Conservation (phyloP, 2,113 vertebrate species). For the Arizona elegans region DNA sequence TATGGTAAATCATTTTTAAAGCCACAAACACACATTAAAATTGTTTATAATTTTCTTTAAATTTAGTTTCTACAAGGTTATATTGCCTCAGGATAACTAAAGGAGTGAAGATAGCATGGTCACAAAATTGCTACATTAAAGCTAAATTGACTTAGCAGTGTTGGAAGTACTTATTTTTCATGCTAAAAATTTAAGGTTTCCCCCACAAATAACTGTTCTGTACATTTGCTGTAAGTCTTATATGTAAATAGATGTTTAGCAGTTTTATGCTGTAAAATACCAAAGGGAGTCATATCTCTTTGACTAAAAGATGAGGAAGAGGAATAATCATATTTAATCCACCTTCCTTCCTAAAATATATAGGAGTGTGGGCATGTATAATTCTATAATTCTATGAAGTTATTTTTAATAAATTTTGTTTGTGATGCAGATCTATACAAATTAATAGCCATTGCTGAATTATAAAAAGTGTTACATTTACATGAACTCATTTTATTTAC, state of each 20-base stretch:
- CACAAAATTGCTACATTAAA: not conserved
- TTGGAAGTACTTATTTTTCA: not conserved
- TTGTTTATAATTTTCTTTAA: not conserved
- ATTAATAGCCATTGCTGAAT: not conserved
- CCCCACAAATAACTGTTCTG: not conserved
- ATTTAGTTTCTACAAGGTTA: not conserved
- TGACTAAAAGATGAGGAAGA: not conserved
- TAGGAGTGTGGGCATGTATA: not conserved
- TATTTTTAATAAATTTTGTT: not conserved
- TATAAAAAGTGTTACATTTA: not conserved
- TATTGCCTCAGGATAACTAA: not conserved
- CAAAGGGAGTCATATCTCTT: not conserved
- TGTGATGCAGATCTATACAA: not conserved
- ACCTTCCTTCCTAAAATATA: not conserved
- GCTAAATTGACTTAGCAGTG: not conserved
- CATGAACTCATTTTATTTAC: not conserved
- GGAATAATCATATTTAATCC: not conserved
- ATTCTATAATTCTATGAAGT: not conserved
- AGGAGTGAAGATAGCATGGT: not conserved
- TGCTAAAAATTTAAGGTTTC: not conserved
- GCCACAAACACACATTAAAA: not conserved
- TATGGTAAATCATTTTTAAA: not conserved
- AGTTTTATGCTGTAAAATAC: not conserved
- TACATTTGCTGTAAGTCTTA: not conserved
- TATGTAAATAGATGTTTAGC: not conserved